Evolutionary conservation across 2,888 invertebrate genomes (phyloP), one percentile per base, ranked within the genome.

Genomic region (Sinopyrophorus schimmeli): DNA sequence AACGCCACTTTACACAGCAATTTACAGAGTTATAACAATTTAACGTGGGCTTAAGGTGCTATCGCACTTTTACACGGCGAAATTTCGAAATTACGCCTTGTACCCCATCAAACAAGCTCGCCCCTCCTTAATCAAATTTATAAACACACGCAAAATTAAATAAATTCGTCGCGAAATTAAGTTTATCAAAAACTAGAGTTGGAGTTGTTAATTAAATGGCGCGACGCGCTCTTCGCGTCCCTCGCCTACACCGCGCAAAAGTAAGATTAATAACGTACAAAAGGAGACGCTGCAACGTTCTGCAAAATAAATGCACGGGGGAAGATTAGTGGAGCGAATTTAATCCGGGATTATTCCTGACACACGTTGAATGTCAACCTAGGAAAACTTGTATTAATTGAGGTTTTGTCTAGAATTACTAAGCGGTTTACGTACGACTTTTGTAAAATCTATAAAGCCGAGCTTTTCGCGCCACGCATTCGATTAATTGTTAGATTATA

Each of bases 351-450:
- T 49, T 49, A 49, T 32, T 49, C 37, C 38, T 37, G 43, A 49
- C 49, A 34, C 49, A 43, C 49, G 43, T 49, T 34, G 44, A n/a
- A 50, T 50, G 50, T 50, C 44, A 50, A 28, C 40, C 44, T 21
- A 27, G 20, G 34, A 49, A 42, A 43, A 50, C 44, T 39, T 39
- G 39, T 46, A 50, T 46, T 44, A 50, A 50, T 50, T 46, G 50
- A 37, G 44, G 50, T 50, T 50, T 50, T 50, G 50, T 50, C 50
- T 50, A 46, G 44, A 50, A 44, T 50, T 50, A 46, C 50, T 35
- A 50, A 50, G 38, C 50, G 40, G 46, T 38, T 49, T 43, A 43
- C 27, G 20, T 37, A 28, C 30, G n/a, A n/a, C n/a, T n/a, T n/a
- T n/a, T n/a, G n/a, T n/a, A n/a, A n/a, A n/a, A n/a, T n/a, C n/a